Evolutionary conservation across 2,888 invertebrate genomes (phyloP), one percentile per base, ranked within the genome.

Genomic region (Plusia festucae): DNA sequence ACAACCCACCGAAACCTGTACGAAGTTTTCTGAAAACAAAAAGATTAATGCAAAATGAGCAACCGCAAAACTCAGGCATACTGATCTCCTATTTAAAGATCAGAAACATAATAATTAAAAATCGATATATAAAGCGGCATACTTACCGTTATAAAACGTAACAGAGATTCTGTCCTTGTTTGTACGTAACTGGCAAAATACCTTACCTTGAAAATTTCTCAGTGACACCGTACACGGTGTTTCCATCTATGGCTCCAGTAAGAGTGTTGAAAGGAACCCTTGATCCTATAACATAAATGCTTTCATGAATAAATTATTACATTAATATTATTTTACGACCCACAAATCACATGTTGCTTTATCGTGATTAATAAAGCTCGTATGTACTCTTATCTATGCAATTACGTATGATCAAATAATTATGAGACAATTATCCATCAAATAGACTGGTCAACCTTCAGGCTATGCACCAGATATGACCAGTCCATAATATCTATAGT

Each of bases 151-250:
- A 46, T 46, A 18, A 49, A 40, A 40, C n/a, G n/a, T 49, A 49
- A 20, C 18, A 20, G 7, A 22, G 11, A 24, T 24, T 24, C n/a
- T 52, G 22, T 22, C n/a, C 24, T 20, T 15, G 18, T 15, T 15
- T 49, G 15, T 15, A 30, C 16, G 22, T 30, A 16, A 53, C 16
- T 30, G 16, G 16, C 16, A 53, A 53, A 53, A 59, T 68, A 27
- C 9, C 67, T 84, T 90, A 97, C 97, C 97, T 97, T 44, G 98
- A 95, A 86, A 97, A 98, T 79, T 97, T 96, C 85, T 98, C 98
- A 59, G 96, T 97, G 7, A 98, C 97, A 53, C 98, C 98, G 84
- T 99, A 99, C 1, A 99, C 97, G 2, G 98, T 98, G 87, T 98
- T 98, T 57, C 97, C 98, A 90, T 99, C 98, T 44, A 99, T 95